phyloP scores from a whole-genome alignment of 64 coral and sea anemone genomes.

The Platygyra sinensis region DNA sequence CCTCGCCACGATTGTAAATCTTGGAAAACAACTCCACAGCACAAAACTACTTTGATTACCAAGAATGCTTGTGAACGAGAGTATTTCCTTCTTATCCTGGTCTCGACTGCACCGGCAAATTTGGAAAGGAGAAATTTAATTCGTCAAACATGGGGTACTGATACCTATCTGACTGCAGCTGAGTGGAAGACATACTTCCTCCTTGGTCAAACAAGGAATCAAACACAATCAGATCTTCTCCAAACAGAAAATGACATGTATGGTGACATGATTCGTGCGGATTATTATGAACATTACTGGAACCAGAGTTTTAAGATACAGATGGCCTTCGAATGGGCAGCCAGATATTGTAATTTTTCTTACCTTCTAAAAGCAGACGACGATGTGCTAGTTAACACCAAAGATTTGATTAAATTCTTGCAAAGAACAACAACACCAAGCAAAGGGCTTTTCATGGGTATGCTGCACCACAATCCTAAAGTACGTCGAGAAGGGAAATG shows the following conservation, averaged over 20 bases:
- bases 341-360: too few species aligned
- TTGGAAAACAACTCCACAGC: not conserved
- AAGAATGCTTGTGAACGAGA: not conserved
- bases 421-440: too few species aligned
- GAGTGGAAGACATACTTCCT: conserved; percentile 4
- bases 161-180: not conserved
- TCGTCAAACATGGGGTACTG: not conserved
- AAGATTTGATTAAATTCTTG: too few species aligned
- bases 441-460: too few species aligned
- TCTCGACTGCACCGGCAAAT: not conserved
- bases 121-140: not conserved
- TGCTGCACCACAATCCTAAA: too few species aligned
- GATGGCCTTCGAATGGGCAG: too few species aligned
- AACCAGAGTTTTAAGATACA: too few species aligned
- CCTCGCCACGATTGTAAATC: not conserved
- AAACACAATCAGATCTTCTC: not conserved
- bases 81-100: conserved; percentile 1
- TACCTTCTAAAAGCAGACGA: too few species aligned
- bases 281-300: too few species aligned
- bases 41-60: conserved; percentile 3
- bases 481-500: too few species aligned
- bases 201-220: not conserved
- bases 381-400: too few species aligned
- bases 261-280: too few species aligned
- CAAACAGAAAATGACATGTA: not conserved